Evolutionary conservation across 2,797 vertebrate genomes (phyloP).

Genomic region (Clarias fuscus): DNA sequence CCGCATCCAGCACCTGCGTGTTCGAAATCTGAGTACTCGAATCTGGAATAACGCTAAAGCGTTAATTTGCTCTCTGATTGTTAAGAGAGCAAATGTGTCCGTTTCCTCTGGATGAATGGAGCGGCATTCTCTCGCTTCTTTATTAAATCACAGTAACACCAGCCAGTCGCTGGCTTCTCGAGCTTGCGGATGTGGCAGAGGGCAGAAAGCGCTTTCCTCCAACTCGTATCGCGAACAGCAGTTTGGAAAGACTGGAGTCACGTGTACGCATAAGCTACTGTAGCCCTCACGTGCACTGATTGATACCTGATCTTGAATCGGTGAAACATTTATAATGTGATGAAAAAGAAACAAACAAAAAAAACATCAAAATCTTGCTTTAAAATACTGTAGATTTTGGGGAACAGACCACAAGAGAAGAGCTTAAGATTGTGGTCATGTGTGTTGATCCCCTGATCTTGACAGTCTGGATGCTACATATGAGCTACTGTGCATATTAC

Average conservation of each 20-base stretch:
- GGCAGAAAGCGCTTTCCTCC: neutral
- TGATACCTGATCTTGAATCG: neutral
- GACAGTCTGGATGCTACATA: neutral
- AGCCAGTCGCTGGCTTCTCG: too few relatives aligned
- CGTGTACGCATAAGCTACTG: neutral
- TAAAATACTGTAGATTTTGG: neutral
- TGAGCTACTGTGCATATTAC: conserved; percentile 61
- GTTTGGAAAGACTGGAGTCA: too few relatives aligned
- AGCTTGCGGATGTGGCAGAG: neutral
- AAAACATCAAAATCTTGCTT: neutral
- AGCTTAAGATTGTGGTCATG: neutral
- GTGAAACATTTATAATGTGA: neutral
- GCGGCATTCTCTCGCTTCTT: neutral
- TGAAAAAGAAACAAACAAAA: neutral
- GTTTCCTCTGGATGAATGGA: neutral
- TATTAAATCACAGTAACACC: neutral
- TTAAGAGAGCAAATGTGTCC: neutral
- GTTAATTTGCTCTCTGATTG: too few relatives aligned
- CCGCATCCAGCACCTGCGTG: neutral
- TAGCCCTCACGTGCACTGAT: neutral
- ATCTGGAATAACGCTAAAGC: neutral
- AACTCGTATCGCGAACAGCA: too few relatives aligned
- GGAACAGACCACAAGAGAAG: neutral
- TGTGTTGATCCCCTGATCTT: neutral
- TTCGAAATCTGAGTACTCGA: too few relatives aligned